Conservation (phyloP, 2,888 invertebrate species). For the Megalurothrips usitatus region DNA sequence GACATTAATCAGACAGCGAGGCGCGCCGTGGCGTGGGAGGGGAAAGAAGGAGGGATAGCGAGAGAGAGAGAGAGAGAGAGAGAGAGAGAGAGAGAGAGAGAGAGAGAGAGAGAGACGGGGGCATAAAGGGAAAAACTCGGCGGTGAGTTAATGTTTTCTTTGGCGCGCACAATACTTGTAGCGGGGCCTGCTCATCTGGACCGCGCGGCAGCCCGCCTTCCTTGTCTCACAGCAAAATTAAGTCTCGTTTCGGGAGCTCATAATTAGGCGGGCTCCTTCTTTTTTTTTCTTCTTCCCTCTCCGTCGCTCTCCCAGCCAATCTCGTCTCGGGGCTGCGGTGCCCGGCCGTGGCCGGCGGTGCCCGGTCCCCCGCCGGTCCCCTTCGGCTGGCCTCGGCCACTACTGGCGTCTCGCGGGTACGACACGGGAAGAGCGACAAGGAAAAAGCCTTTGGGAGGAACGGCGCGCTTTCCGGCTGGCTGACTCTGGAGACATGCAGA, state of each 20-base stretch:
- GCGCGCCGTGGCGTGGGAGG: neutral
- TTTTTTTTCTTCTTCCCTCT: neutral
- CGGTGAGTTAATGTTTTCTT: constrained; percentile 4
- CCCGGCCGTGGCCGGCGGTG: no score
- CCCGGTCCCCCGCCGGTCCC: no score
- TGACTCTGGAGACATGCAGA: no score
- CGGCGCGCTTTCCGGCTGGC: no score
- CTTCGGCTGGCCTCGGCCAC: no score
- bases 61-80: neutral
- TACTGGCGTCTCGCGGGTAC: no score
- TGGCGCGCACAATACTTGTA: neutral
- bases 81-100: neutral
- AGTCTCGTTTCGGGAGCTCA: constrained; percentile 20
- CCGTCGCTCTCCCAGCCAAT: neutral
- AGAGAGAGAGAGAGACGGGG: neutral
- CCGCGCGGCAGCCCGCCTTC: neutral
- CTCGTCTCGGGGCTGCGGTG: neutral
- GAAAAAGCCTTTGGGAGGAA: no score
- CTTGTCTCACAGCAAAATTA: constrained; percentile 8
- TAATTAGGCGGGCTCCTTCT: neutral
- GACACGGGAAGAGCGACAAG: no score
- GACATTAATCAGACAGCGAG: constrained; percentile 19
- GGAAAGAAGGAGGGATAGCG: neutral
- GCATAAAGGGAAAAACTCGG: neutral
- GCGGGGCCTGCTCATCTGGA: neutral